phyloP scores from a whole-genome alignment of 2,797 vertebrate species.

The Myotis findleyi region DNA sequence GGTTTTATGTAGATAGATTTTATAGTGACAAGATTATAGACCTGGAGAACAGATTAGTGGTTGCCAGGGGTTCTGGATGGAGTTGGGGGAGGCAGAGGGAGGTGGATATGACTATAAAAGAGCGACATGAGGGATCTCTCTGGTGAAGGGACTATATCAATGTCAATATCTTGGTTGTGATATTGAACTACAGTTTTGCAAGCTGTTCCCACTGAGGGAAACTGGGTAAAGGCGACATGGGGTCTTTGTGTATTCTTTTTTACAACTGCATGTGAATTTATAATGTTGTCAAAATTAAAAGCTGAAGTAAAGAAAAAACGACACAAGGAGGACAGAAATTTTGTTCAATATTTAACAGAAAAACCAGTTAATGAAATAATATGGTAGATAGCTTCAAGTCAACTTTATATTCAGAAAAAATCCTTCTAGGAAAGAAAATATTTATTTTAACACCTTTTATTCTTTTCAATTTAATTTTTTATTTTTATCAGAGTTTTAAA shows the following conservation, averaged over 20 bases:
- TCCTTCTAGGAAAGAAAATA: not conserved
- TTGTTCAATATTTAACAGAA: not conserved
- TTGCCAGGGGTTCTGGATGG: not conserved
- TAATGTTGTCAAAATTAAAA: slow-evolving; percentile 26
- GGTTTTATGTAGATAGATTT: not conserved
- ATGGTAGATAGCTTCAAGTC: not conserved
- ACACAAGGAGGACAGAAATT: not conserved
- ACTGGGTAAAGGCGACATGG: not conserved
- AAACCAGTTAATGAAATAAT: not conserved
- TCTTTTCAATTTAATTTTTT: not conserved
- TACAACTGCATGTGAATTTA: not conserved
- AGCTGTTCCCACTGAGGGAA: not conserved
- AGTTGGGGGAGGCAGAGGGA: not conserved
- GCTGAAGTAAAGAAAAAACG: not conserved
- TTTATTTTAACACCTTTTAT: not conserved
- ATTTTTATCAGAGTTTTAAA: slow-evolving; percentile 16
- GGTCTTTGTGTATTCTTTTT: not conserved
- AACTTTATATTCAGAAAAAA: not conserved
- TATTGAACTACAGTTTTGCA: not conserved
- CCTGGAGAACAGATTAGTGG: not conserved
- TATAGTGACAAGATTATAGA: not conserved
- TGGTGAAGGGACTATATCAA: not conserved
- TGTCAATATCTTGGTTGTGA: not conserved
- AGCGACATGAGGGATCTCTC: not conserved
- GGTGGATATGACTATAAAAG: not conserved